These are phyloP conservation scores for Rhabdophis nuchalis DNA, from an alignment of 2,797 vertebrate genomes.

Conservation along the genomic window DNA sequence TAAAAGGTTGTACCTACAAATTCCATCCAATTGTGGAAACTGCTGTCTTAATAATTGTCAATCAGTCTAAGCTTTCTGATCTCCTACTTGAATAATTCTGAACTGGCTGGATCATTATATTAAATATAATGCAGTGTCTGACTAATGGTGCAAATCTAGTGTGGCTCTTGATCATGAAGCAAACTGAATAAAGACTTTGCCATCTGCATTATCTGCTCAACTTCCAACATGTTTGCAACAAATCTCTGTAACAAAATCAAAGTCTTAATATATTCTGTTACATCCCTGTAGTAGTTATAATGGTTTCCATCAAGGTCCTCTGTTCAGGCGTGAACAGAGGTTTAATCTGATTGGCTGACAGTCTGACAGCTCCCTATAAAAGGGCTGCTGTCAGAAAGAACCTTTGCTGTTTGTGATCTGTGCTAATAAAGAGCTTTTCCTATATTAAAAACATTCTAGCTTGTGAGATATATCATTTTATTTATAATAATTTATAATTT, in stretches of 20 bases:
- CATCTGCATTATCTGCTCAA: slow-evolving; percentile 23
- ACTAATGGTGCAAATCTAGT: background rate
- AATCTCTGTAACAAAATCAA: slow-evolving; percentile 41
- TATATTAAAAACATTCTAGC: background rate
- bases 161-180: slow-evolving; percentile 8
- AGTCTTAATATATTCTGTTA: no score
- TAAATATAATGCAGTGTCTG: background rate
- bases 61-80: background rate
- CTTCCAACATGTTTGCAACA: slow-evolving; percentile 25
- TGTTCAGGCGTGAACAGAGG: no score
- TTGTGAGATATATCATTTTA: background rate
- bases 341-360: no score
- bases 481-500: background rate
- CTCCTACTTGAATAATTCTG: background rate
- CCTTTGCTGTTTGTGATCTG: no score
- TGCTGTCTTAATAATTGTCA: background rate
- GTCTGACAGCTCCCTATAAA: no score
- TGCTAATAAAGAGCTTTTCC: no score
- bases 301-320: no score
- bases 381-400: no score
- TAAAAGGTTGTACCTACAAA: background rate
- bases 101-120: background rate
- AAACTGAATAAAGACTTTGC: slow-evolving; percentile 22
- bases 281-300: no score
- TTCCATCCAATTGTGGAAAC: background rate